These are phyloP conservation scores for Ricordea florida DNA, from an alignment of 92 coral and sea anemone species.

Conservation along the genomic window DNA sequence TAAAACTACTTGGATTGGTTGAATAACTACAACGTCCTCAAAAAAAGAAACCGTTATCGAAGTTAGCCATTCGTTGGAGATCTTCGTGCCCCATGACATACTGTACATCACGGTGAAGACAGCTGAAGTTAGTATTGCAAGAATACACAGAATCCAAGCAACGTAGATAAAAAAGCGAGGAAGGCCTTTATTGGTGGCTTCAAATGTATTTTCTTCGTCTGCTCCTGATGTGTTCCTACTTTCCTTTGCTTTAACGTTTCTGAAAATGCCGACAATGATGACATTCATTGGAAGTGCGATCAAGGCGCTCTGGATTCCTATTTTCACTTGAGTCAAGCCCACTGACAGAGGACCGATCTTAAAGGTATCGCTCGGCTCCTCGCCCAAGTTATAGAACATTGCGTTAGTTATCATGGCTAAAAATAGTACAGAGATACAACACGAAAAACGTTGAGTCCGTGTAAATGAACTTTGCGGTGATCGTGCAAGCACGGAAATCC, in stretches of 20 bases:
- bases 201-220: neutral
- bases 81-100: slow-evolving; percentile 66
- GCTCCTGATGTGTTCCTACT: too few relatives aligned
- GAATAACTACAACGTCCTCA: slow-evolving; percentile 68
- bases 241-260: slow-evolving; percentile 46
- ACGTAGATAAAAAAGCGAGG: slow-evolving; percentile 46
- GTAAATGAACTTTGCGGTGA: slow-evolving; percentile 84
- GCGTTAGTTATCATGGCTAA: slow-evolving; percentile 82
- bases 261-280: slow-evolving; percentile 61
- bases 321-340: slow-evolving; percentile 65
- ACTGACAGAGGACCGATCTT: slow-evolving; percentile 72
- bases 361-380: slow-evolving; percentile 46
- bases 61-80: slow-evolving; percentile 70
- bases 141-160: slow-evolving; percentile 74
- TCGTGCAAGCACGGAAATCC: slow-evolving; percentile 74
- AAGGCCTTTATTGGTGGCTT: slow-evolving; percentile 32
- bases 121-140: slow-evolving; percentile 65
- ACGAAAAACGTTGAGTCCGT: slow-evolving; percentile 77
- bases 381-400: slow-evolving; percentile 67
- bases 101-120: slow-evolving; percentile 76
- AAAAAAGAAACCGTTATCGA: slow-evolving; percentile 67
- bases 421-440: slow-evolving; percentile 78
- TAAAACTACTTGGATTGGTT: slow-evolving; percentile 69
- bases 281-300: slow-evolving; percentile 76
- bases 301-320: slow-evolving; percentile 81